Conservation (phyloP, 2,797 vertebrate genomes). For the Parambassis ranga region DNA sequence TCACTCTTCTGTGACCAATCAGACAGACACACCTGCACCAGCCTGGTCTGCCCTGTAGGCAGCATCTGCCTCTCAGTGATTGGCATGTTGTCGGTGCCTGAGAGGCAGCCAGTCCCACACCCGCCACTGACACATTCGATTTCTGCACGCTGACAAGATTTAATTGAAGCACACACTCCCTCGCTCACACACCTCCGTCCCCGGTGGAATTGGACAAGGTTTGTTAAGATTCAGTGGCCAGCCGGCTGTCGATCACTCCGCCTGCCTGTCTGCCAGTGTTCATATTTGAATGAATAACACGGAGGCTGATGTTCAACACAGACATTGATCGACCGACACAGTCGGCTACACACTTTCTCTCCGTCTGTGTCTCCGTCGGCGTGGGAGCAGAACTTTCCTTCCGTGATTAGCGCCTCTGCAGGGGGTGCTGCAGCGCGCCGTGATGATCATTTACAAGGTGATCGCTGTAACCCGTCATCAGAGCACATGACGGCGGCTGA, state of each 20-base stretch:
- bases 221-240: slow-evolving; percentile 32
- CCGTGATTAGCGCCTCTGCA: slow-evolving; percentile 20
- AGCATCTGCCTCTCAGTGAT: slow-evolving; percentile 13
- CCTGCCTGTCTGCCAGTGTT: slow-evolving; percentile 11
- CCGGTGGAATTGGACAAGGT: slow-evolving; percentile 13
- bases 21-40: slow-evolving; percentile 1
- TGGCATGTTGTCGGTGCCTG: slow-evolving; percentile 24
- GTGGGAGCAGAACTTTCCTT: not conserved
- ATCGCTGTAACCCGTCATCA: not conserved
- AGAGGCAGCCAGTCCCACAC: slow-evolving; percentile 18
- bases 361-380: not conserved
- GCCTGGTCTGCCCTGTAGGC: not conserved
- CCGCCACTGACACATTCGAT: slow-evolving; percentile 50
- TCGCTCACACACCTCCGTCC: not conserved
- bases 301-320: slow-evolving; percentile 36
- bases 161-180: slow-evolving; percentile 38
- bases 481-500: slow-evolving; percentile 2
- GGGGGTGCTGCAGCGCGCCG: not conserved
- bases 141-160: slow-evolving; percentile 38
- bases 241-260: slow-evolving; percentile 26
- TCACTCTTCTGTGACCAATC: slow-evolving; percentile 33
- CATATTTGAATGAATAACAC: slow-evolving; percentile 52
- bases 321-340: slow-evolving; percentile 46
- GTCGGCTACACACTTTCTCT: slow-evolving; percentile 3
- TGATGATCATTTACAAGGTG: slow-evolving; percentile 3